A percentile compares a stretch with the other conserved stretches of the same genome.
Conservation (phyloP, 2,113 vertebrate genomes). For the Petaurus breviceps region DNA sequence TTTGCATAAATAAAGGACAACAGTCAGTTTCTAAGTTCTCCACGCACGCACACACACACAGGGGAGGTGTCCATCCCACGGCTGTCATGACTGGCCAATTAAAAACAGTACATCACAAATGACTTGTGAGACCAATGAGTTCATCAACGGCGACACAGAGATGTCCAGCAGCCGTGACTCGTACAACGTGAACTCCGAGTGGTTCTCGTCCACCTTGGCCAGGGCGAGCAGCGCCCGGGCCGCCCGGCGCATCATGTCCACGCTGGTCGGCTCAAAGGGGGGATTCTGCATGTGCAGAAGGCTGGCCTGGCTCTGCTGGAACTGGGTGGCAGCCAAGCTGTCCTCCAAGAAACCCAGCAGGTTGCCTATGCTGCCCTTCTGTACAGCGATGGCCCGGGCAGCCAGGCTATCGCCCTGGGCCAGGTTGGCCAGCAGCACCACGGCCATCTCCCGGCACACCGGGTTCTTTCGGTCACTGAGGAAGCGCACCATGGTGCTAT, state of each 20-base stretch:
- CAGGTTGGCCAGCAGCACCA: slow-evolving; percentile 98
- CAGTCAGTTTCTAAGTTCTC: slow-evolving; percentile 97
- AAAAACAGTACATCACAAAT: slow-evolving; percentile 99
- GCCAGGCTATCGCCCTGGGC: slow-evolving; percentile 98
- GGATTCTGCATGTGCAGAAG: slow-evolving; percentile 96
- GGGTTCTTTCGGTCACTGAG: slow-evolving; percentile 98
- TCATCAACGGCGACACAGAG: slow-evolving; percentile 98
- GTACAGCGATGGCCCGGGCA: slow-evolving; percentile 96
- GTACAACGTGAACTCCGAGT: slow-evolving; percentile 99
- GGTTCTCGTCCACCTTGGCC: slow-evolving; percentile 99
- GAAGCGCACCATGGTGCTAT: slow-evolving; percentile 96
- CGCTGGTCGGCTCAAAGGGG: slow-evolving; percentile 97
- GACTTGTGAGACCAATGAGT: slow-evolving; percentile 99
- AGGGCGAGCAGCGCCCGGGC: slow-evolving; percentile 97
- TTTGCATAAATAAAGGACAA: slow-evolving; percentile 99
- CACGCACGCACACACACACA: slow-evolving; percentile 93
- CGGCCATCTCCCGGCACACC: slow-evolving; percentile 99
- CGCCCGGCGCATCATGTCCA: slow-evolving; percentile 99
- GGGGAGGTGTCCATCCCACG: slow-evolving; percentile 91
- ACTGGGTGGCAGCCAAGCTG: slow-evolving; percentile 97
- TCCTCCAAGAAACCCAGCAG: slow-evolving; percentile 98
- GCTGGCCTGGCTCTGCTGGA: slow-evolving; percentile 97
- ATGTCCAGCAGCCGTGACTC: slow-evolving; percentile 99
- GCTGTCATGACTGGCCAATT: slow-evolving; percentile 99
- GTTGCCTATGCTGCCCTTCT: slow-evolving; percentile 98